Percentiles rank a stretch among this genome's conserved stretches.
Conservation (phyloP, 2,888 invertebrate genomes). For the Lissocephala sabroskyi region DNA sequence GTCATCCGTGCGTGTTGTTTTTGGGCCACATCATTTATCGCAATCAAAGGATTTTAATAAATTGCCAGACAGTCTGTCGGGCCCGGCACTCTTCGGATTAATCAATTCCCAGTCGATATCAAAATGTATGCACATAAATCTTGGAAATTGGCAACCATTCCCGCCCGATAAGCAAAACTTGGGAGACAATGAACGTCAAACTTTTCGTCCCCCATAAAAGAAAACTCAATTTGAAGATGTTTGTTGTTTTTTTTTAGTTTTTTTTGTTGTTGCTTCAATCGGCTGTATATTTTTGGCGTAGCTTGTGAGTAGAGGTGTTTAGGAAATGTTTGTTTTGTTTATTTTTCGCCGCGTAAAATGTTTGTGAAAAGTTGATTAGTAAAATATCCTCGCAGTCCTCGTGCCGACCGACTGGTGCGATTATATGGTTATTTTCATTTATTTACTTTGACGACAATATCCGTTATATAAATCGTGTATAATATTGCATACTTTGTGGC, state of each 20-base stretch:
- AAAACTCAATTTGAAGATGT: constrained; percentile 22
- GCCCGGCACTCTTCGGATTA: constrained; percentile 18
- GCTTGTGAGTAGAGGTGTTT: too few species aligned
- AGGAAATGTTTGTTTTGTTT: too few species aligned
- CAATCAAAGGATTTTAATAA: constrained; percentile 53
- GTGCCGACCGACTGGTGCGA: too few species aligned
- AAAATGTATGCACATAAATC: constrained; percentile 30
- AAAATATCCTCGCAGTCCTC: constrained; percentile 59
- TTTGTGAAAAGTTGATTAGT: constrained; percentile 62
- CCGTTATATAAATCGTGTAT: constrained; percentile 34
- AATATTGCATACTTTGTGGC: constrained; percentile 65
- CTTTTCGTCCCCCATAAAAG: not conserved
- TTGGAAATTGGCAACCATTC: not conserved
- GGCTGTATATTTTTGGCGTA: not conserved
- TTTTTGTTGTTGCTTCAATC: constrained; percentile 20
- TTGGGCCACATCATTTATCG: constrained; percentile 47
- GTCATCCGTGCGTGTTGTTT: too few species aligned
- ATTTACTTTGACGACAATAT: constrained; percentile 6
- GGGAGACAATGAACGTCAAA: not conserved
- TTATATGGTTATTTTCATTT: constrained; percentile 28
- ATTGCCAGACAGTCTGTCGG: constrained; percentile 27
- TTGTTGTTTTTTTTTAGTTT: constrained; percentile 18
- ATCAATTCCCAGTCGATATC: constrained; percentile 23
- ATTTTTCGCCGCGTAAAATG: constrained; percentile 34
- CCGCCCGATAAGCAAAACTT: not conserved